Base-by-base conservation (phyloP, 2,888 invertebrate species). In the Leistus spinibarbis region DNA sequence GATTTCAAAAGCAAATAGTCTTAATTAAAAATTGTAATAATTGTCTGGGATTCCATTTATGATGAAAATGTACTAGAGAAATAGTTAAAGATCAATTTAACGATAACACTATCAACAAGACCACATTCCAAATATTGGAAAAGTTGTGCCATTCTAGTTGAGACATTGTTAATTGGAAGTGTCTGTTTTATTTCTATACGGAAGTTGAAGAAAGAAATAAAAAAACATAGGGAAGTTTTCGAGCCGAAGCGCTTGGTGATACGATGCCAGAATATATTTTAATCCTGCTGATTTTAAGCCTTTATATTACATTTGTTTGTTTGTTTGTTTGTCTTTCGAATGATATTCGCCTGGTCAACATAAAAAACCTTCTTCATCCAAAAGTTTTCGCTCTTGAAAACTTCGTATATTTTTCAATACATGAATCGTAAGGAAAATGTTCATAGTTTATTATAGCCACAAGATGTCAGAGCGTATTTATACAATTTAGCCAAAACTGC, bases 51-150 rank as follows among this genome's bases (percentile, higher is more conserved):
- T n/a, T n/a, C n/a, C n/a, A n/a, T n/a, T n/a, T n/a, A n/a, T n/a
- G n/a, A n/a, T n/a, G n/a, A n/a, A 40, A 40, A 40, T 40, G 40
- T 40, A 10, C 10, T 60, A 57, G 60, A 60, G 60, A 69, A 69
- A 60, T 57, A 17, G 60, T 60, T n/a, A 16, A 23, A 16, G 71
- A 71, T 64, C 64, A 54, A 71, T 71, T 71, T 71, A 63, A 54
- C 54, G 71, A 71, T 64, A 71, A 64, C 64, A 23, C 70, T 71
- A 64, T 71, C 70, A 53, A 23, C 57, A 23, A n/a, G 19, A 16
- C 54, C 60, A 60, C 60, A 60, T 71, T 71, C 23, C 71, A 71
- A 71, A 71, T 71, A 71, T 71, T 71, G 71, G 71, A 71, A 71
- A 71, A 71, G 23, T 71, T 71, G 16, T n/a, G 2, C 64, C 63